Evolutionary conservation across 2,797 vertebrate species (phyloP).

Genomic region (Mus spretus): DNA sequence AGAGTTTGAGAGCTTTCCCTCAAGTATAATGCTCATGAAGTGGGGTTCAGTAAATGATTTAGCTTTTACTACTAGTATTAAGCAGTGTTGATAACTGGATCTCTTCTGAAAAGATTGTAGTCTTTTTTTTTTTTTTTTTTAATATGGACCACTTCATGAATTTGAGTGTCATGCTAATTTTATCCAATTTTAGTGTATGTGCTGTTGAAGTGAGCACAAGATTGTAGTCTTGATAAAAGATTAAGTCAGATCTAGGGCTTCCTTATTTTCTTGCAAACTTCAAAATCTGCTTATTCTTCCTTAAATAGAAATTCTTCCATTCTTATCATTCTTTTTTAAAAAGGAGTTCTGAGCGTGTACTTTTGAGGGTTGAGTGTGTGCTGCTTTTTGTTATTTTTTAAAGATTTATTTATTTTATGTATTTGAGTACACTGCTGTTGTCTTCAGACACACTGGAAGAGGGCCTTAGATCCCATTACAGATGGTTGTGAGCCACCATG

Average conservation of each 20-base stretch:
- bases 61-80: conserved; percentile 34
- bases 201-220: no score
- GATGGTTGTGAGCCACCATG: background rate
- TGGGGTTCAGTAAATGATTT: background rate
- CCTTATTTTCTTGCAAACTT: background rate
- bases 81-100: conserved; percentile 14
- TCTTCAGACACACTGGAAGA: background rate
- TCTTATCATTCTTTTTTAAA: background rate
- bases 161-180: no score
- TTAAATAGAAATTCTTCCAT: conserved; percentile 22
- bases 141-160: no score
- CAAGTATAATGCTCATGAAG: background rate
- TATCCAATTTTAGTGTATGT: no score
- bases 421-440: background rate
- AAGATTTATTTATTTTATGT: background rate
- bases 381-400: background rate
- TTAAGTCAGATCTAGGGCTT: conserved; percentile 32
- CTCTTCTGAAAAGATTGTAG: background rate
- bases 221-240: background rate
- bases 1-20: conserved; percentile 44
- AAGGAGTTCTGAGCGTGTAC: conserved; percentile 19
- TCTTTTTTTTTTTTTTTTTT: no score
- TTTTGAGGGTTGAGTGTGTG: background rate
- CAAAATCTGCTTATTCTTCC: conserved; percentile 27
- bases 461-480: background rate